Conservation (phyloP, 2,113 vertebrate genomes). For the Talpa occidentalis region DNA sequence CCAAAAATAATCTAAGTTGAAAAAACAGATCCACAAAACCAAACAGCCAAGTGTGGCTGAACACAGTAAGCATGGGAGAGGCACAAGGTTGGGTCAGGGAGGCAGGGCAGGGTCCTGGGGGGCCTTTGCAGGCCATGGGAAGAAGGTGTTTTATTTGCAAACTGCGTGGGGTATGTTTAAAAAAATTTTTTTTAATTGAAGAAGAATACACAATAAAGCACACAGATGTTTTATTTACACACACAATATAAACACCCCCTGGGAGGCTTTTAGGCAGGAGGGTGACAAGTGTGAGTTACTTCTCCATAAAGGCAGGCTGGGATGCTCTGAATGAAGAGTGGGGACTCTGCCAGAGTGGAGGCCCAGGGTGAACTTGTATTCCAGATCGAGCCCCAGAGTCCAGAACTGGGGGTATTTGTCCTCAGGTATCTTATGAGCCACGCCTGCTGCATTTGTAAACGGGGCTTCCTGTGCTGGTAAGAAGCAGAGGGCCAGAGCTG, state of each 20-base stretch:
- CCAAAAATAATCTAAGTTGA: too few species aligned
- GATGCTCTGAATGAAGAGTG: neutral
- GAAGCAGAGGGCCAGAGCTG: neutral
- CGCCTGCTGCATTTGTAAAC: neutral
- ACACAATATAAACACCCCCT: too few species aligned
- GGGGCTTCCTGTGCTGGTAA: neutral
- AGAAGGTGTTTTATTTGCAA: neutral
- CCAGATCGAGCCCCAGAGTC: neutral
- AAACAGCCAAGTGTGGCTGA: too few species aligned
- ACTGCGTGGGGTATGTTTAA: neutral
- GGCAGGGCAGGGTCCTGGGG: too few species aligned
- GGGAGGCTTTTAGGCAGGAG: neutral
- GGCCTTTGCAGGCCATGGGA: neutral
- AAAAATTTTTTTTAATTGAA: neutral
- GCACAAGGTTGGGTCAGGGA: too few species aligned
- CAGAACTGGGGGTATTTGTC: neutral
- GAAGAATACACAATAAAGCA: neutral
- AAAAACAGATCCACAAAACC: neutral
- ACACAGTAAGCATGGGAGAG: accelerated
- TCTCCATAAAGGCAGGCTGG: neutral
- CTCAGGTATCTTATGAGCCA: neutral
- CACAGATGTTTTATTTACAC: neutral
- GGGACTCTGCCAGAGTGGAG: neutral
- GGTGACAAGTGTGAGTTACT: neutral
- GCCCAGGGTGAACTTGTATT: neutral